Conservation (phyloP, 2,113 vertebrate genomes). For the Aptenodytes patagonicus region DNA sequence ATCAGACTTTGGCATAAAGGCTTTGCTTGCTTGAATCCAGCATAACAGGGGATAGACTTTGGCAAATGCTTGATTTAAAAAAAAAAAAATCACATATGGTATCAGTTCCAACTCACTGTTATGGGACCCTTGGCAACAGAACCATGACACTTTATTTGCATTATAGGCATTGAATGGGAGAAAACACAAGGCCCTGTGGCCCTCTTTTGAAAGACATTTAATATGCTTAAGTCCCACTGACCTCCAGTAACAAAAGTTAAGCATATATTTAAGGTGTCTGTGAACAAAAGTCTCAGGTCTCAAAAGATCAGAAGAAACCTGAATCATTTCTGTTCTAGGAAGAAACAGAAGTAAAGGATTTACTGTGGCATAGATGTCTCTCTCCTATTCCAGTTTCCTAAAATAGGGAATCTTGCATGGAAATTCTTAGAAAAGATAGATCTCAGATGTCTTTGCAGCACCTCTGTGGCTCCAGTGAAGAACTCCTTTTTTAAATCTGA, state of each 20-base stretch:
- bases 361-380: background rate
- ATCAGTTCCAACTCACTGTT: background rate
- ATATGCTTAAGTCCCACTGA: background rate
- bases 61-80: background rate
- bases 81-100: background rate
- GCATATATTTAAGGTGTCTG: background rate
- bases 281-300: background rate
- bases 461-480: background rate
- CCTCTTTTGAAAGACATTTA: background rate
- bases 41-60: background rate
- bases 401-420: background rate
- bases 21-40: background rate
- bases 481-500: background rate
- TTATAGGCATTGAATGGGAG: background rate
- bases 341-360: background rate
- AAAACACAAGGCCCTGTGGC: background rate
- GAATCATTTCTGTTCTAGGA: background rate
- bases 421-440: background rate
- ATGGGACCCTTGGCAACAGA: background rate
- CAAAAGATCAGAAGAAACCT: background rate
- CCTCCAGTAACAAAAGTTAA: background rate
- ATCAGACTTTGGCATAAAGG: background rate
- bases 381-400: background rate
- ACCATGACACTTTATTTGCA: background rate
- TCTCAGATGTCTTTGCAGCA: background rate